Conservation (phyloP, 2,888 invertebrate genomes). For the Hypomecis atomaria region DNA sequence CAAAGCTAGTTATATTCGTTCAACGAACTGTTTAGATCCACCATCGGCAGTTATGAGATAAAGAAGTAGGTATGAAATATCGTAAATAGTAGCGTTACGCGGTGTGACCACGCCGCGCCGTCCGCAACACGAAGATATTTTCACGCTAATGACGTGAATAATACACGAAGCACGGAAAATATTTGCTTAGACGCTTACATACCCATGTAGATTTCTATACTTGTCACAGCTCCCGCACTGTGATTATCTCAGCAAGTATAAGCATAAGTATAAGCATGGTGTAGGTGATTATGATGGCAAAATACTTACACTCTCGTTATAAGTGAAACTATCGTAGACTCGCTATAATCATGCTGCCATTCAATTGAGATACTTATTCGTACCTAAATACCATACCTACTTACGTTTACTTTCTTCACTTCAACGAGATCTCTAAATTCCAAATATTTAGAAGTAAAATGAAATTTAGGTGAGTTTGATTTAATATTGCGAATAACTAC, state of each 20-base stretch:
- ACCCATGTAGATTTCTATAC: slow-evolving; percentile 63
- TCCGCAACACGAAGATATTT: slow-evolving; percentile 56
- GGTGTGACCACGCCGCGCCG: slow-evolving; percentile 47
- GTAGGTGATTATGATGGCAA: slow-evolving; percentile 43
- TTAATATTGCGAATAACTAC: too few relatives aligned
- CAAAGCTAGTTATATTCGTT: slow-evolving; percentile 23
- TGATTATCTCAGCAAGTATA: slow-evolving; percentile 29
- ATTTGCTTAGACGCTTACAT: slow-evolving; percentile 29
- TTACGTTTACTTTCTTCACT: too few relatives aligned
- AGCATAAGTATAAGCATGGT: slow-evolving; percentile 27
- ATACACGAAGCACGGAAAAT: slow-evolving; percentile 55
- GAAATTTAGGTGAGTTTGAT: too few relatives aligned
- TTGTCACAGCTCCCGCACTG: slow-evolving; percentile 36
- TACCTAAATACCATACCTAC: too few relatives aligned
- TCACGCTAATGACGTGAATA: slow-evolving; percentile 65
- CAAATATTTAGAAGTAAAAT: too few relatives aligned
- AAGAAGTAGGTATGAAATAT: slow-evolving; percentile 53
- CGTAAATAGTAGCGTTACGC: slow-evolving; percentile 60
- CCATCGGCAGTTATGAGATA: slow-evolving; percentile 40
- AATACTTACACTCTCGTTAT: slow-evolving; percentile 48
- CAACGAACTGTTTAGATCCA: slow-evolving; percentile 27
- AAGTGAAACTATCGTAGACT: slow-evolving; percentile 34
- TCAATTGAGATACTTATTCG: not conserved
- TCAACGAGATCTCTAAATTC: too few relatives aligned
- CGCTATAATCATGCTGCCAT: slow-evolving; percentile 22